Conservation (phyloP, 92 coral and sea anemone species). For the Paragorgia papillata region DNA sequence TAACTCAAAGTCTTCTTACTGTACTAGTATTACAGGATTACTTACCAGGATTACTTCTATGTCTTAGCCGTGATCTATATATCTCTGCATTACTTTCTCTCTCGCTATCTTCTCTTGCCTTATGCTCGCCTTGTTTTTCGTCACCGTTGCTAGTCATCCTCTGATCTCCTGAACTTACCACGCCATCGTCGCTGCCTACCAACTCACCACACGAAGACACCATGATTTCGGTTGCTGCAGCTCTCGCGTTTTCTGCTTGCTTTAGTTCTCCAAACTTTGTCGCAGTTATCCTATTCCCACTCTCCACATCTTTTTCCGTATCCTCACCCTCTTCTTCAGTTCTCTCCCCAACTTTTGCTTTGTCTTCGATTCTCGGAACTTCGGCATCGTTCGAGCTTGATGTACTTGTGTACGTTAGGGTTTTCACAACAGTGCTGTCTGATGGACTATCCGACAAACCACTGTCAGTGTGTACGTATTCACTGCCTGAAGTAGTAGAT, state of each 20-base stretch:
- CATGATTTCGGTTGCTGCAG: not conserved
- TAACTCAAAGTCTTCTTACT: no score
- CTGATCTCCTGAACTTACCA: not conserved
- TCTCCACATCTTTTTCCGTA: not conserved
- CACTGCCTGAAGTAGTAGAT: not conserved
- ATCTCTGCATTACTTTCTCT: not conserved
- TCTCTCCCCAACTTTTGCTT: not conserved
- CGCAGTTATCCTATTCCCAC: not conserved
- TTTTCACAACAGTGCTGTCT: not conserved
- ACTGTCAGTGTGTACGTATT: not conserved
- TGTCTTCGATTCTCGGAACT: not conserved
- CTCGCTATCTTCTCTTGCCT: not conserved
- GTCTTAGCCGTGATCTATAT: not conserved
- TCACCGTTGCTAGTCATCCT: not conserved
- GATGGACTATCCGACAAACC: not conserved
- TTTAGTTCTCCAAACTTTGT: not conserved
- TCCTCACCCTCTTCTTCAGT: not conserved
- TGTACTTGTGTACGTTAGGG: not conserved
- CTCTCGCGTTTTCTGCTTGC: not conserved
- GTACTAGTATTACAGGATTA: no score
- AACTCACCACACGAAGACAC: not conserved
- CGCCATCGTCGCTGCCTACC: not conserved
- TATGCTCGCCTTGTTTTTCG: not conserved
- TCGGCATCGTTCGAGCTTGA: not conserved
- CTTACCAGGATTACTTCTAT: not conserved